phyloP scores from a whole-genome alignment of 2,888 invertebrate genomes.

The Dryobotodes eremita region DNA sequence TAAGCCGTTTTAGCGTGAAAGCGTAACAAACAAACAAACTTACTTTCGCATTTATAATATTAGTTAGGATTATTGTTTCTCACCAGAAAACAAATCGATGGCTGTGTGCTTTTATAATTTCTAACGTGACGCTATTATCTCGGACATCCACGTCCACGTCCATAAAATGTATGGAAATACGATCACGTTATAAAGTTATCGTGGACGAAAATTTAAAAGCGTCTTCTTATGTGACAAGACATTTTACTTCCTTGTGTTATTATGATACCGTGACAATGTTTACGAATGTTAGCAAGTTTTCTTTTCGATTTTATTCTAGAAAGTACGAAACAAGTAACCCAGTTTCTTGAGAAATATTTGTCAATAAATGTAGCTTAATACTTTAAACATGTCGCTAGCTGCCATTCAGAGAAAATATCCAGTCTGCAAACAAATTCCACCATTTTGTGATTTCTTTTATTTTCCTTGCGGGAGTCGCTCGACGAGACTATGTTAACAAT shows the following conservation, averaged over 20 bases:
- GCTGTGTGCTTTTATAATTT: no score
- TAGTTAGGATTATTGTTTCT: not conserved
- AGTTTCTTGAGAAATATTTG: conserved; percentile 22
- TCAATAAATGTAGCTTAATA: conserved; percentile 25
- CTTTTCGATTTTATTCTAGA: not conserved
- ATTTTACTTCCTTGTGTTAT: no score
- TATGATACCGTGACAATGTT: no score
- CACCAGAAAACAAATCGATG: not conserved
- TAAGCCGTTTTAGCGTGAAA: no score
- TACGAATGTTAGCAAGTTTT: not conserved
- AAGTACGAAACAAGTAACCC: not conserved
- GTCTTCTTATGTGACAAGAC: no score
- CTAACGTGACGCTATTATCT: no score
- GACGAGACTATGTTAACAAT: conserved; percentile 47
- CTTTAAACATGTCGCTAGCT: conserved; percentile 11
- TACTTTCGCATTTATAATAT: no score
- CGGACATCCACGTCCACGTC: no score
- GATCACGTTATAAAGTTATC: no score
- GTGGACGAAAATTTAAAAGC: no score
- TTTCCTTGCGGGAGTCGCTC: conserved; percentile 31
- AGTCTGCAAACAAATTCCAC: conserved; percentile 44
- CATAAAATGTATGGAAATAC: no score
- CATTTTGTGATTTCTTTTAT: conserved; percentile 44
- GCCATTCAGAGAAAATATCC: conserved; percentile 34
- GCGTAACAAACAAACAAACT: no score